Percentiles rank a stretch among this genome's conserved stretches.
These are phyloP conservation scores for Drosophila pseudoobscura DNA, from an alignment of 1,140 invertebrate genomes.

Conservation along the genomic window DNA sequence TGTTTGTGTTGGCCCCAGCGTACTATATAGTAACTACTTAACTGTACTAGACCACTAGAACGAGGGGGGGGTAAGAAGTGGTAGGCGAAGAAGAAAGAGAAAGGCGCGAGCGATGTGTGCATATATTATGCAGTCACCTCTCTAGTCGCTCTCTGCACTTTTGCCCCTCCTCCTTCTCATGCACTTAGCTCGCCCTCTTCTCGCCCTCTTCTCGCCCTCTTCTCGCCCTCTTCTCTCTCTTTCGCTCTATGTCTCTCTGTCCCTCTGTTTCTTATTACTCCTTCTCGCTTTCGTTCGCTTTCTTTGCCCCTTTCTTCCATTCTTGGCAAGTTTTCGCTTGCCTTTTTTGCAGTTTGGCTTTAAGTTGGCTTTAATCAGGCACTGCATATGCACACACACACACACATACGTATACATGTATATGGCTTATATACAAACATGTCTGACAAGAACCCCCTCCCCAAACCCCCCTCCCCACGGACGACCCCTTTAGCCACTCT, in stretches of 20 bases:
- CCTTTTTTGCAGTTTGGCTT: slow-evolving; percentile 40
- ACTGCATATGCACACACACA: slow-evolving; percentile 25
- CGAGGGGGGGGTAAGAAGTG: neutral
- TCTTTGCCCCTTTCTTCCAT: neutral
- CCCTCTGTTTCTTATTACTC: slow-evolving; percentile 5
- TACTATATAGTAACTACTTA: slow-evolving; percentile 43
- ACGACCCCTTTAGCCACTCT: slow-evolving; percentile 3
- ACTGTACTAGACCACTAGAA: slow-evolving; percentile 30
- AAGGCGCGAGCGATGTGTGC: slow-evolving; percentile 45
- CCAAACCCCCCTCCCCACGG: neutral
- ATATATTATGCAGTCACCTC: slow-evolving; percentile 54
- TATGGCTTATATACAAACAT: slow-evolving; percentile 7
- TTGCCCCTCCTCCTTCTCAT: neutral
- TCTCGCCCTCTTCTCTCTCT: neutral
- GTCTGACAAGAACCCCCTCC: slow-evolving; percentile 36
- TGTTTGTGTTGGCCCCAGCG: slow-evolving; percentile 51
- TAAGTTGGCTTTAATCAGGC: slow-evolving; percentile 56
- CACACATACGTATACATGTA: neutral
- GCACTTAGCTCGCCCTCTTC: neutral
- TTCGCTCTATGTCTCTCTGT: slow-evolving; percentile 2
- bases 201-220: neutral
- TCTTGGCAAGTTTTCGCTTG: slow-evolving; percentile 39
- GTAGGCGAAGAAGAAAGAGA: slow-evolving; percentile 7
- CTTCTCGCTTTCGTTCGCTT: too few relatives aligned
- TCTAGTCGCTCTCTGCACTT: slow-evolving; percentile 11